phyloP scores from a whole-genome alignment of 2,113 vertebrate species.

The Falco punctatus region DNA sequence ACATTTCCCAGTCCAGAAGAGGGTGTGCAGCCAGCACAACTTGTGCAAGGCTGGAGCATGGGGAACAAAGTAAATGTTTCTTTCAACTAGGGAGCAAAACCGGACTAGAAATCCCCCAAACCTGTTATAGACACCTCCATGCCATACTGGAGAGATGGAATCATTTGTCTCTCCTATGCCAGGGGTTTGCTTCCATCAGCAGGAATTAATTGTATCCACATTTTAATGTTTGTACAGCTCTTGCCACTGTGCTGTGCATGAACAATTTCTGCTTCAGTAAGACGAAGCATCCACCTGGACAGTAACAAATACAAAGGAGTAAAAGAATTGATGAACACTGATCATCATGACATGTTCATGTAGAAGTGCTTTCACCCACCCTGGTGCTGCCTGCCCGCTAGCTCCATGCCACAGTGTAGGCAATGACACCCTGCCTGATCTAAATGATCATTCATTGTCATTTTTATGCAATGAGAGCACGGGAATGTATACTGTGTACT shows the following conservation, averaged over 20 bases:
- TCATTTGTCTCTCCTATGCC: background rate
- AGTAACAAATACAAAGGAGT: background rate
- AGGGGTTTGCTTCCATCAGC: background rate
- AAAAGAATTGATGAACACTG: background rate
- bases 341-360: background rate
- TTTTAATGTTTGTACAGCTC: background rate
- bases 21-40: background rate
- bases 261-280: background rate
- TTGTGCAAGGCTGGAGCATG: background rate
- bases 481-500: background rate
- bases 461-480: background rate
- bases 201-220: background rate
- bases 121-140: background rate
- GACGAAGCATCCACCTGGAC: background rate
- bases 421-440: background rate
- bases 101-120: background rate
- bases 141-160: background rate
- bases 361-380: background rate
- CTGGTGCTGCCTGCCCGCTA: background rate
- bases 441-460: background rate
- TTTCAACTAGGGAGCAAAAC: background rate
- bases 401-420: background rate
- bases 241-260: background rate
- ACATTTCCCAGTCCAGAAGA: background rate
- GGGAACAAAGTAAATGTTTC: background rate